Percentiles rank a stretch among this genome's conserved stretches.
Evolutionary conservation across 2,888 invertebrate genomes (phyloP).

Genomic region (Athalia rosae): DNA sequence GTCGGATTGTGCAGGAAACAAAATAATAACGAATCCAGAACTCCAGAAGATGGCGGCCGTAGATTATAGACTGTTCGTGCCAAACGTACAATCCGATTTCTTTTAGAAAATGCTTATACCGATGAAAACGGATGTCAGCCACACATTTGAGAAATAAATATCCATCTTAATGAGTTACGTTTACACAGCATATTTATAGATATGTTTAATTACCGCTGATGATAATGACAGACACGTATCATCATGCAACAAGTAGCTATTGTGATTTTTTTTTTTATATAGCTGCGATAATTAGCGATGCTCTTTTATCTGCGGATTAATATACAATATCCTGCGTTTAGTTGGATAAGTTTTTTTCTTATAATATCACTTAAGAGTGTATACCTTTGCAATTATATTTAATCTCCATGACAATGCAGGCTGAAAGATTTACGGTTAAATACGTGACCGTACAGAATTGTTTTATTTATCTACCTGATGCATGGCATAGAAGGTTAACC

Average conservation of each 20-base stretch:
- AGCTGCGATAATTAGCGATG: background rate
- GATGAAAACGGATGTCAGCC: background rate
- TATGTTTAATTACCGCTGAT: background rate
- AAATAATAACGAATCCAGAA: slow-evolving; percentile 1
- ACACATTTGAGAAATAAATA: background rate
- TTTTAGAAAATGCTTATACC: background rate
- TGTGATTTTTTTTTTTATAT: background rate
- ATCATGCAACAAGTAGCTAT: slow-evolving; percentile 1
- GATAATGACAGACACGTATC: too few species aligned
- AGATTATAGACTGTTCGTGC: background rate
- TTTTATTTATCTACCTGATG: slow-evolving; percentile 73
- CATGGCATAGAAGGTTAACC: slow-evolving; percentile 61
- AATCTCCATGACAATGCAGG: slow-evolving; percentile 70
- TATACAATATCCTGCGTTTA: too few species aligned
- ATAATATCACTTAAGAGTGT: too few species aligned
- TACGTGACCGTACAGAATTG: slow-evolving; percentile 74
- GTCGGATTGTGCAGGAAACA: background rate
- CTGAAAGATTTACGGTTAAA: slow-evolving; percentile 73
- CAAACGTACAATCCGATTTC: background rate
- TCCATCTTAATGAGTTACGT: background rate
- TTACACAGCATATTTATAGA: background rate
- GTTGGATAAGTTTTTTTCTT: too few species aligned
- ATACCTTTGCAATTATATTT: background rate
- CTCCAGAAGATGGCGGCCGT: slow-evolving; percentile 15
- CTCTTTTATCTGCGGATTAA: background rate